A percentile compares a stretch with the other conserved stretches of the same genome.
Conservation (phyloP, 2,113 vertebrate species). For the Oncorhynchus nerka region DNA sequence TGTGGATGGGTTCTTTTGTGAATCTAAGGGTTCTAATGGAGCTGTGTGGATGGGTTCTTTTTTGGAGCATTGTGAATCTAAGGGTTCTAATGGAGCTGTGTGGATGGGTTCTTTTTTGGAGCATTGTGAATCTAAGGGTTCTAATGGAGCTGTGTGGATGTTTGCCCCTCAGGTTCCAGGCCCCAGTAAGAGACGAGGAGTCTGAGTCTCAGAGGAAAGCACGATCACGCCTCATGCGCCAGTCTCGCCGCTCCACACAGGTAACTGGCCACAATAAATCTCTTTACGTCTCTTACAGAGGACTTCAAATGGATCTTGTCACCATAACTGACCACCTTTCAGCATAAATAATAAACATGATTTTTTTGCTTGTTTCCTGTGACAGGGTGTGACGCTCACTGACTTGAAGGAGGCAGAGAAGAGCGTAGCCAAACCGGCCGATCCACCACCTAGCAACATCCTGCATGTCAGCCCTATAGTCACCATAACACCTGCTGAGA, state of each 20-base stretch:
- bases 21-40: too few relatives aligned
- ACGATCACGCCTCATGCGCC: constrained; percentile 85
- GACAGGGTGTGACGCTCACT: constrained; percentile 86
- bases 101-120: too few relatives aligned
- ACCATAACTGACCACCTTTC: neutral
- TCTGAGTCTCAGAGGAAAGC: constrained; percentile 90
- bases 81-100: too few relatives aligned
- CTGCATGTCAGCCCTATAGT: constrained; percentile 74
- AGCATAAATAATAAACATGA: neutral
- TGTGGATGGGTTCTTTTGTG: too few relatives aligned
- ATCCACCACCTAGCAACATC: constrained; percentile 58
- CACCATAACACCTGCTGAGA: constrained; percentile 70
- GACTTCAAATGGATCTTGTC: neutral
- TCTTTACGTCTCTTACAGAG: neutral
- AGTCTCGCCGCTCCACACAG: constrained; percentile 89
- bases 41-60: too few relatives aligned
- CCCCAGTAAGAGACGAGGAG: constrained; percentile 86
- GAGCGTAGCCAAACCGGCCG: constrained; percentile 56
- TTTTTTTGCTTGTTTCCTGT: neutral
- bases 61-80: too few relatives aligned
- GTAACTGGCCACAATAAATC: constrained; percentile 53
- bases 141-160: neutral
- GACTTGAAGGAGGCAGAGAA: constrained; percentile 90
- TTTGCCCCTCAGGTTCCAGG: constrained; percentile 78
- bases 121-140: neutral